Conservation (phyloP, 2,113 vertebrate genomes). For the Microtus montanus region DNA sequence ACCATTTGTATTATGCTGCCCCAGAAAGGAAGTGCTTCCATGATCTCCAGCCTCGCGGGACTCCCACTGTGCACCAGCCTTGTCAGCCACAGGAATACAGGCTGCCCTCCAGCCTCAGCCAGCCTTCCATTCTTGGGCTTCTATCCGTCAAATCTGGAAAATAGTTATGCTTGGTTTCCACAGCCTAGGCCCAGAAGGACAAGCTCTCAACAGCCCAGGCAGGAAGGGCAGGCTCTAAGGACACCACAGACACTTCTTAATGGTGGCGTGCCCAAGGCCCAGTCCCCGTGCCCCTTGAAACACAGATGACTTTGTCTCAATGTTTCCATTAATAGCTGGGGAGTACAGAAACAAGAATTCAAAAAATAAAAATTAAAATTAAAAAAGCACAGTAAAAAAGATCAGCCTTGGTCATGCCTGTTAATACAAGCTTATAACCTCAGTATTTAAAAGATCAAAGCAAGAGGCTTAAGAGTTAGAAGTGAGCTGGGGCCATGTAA, state of each 20-base stretch:
- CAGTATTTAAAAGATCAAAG: neutral
- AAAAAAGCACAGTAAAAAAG: neutral
- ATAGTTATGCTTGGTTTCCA: neutral
- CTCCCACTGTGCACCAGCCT: neutral
- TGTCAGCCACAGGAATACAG: accelerated
- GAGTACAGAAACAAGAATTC: neutral
- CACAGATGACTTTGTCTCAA: no score
- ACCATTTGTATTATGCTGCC: neutral
- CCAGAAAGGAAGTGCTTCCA: neutral
- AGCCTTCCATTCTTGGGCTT: neutral
- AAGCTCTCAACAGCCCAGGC: no score
- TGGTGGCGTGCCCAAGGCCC: neutral
- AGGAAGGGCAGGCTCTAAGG: no score
- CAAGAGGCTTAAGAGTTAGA: neutral
- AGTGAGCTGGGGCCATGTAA: no score
- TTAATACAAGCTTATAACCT: no score
- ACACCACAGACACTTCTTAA: neutral
- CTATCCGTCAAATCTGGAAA: neutral
- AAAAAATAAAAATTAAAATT: neutral
- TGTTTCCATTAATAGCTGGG: neutral
- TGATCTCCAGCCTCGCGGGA: no score
- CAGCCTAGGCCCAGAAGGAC: no score
- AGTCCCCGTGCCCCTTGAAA: neutral
- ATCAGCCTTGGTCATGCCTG: no score
- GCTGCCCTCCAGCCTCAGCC: no score